Evolutionary conservation across 2,888 invertebrate species (phyloP).

Genomic region (Papilio gigon): DNA sequence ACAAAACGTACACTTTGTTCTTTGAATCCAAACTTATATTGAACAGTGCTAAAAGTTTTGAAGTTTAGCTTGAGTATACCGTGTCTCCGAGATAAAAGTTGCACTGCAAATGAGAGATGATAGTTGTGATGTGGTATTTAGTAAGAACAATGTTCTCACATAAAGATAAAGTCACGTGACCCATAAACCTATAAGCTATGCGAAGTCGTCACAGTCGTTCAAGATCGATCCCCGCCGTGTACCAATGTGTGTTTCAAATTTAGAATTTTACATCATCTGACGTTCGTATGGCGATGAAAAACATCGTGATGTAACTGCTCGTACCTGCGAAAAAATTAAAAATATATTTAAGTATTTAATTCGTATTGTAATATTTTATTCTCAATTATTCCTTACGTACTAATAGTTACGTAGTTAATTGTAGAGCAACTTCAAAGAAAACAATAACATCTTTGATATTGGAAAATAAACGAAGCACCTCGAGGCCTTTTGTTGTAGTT

Average conservation of each 20-base stretch:
- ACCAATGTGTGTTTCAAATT: too few relatives aligned
- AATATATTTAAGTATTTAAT: too few relatives aligned
- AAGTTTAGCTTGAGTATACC: constrained; percentile 7
- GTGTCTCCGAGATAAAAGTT: constrained; percentile 3
- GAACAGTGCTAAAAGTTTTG: constrained; percentile 3
- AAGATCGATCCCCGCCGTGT: too few relatives aligned
- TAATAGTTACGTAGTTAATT: neutral
- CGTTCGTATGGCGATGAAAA: too few relatives aligned
- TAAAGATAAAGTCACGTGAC: neutral
- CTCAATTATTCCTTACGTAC: too few relatives aligned
- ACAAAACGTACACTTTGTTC: constrained; percentile 14
- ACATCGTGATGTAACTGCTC: too few relatives aligned
- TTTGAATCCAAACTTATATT: constrained; percentile 2
- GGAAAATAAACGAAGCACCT: constrained; percentile 7
- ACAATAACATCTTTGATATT: constrained; percentile 15
- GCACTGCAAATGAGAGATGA: neutral
- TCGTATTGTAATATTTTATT: too few relatives aligned
- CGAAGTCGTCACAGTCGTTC: too few relatives aligned
- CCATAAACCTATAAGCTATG: too few relatives aligned
- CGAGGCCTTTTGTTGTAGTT: constrained; percentile 12
- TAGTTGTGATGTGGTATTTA: constrained; percentile 9
- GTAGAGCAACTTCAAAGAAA: neutral
- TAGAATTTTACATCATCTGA: too few relatives aligned
- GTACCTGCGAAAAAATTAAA: too few relatives aligned
- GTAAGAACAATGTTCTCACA: neutral